phyloP scores from a whole-genome alignment of 2,113 vertebrate genomes.

The Trinectes maculatus region DNA sequence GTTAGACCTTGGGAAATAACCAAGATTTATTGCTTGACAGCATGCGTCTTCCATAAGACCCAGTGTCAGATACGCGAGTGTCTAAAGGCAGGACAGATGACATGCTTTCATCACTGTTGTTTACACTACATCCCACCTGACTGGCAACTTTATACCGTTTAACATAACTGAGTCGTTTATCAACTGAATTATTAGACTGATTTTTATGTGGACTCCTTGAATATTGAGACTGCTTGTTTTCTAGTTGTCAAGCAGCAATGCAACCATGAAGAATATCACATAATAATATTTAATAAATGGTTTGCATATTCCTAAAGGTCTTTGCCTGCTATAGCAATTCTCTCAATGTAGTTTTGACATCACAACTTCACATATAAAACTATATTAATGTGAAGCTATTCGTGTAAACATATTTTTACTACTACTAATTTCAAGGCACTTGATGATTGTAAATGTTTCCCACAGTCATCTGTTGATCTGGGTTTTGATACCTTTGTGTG shows the following conservation, averaged over 20 bases:
- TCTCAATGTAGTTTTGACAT: conserved; percentile 1
- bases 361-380: conserved; percentile 8
- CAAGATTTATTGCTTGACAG: conserved; percentile 68
- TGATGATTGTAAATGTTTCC: too few species aligned
- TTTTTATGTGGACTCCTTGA: conserved; percentile 44
- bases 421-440: too few species aligned
- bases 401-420: neutral
- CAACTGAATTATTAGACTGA: conserved; percentile 62
- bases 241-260: too few species aligned
- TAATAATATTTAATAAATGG: too few species aligned
- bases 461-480: too few species aligned
- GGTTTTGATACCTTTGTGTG: too few species aligned
- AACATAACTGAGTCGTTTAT: conserved; percentile 70
- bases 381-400: neutral
- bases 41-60: conserved; percentile 57
- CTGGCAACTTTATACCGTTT: conserved; percentile 61
- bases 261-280: too few species aligned
- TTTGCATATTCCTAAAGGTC: too few species aligned
- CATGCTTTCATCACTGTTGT: conserved; percentile 70
- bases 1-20: conserved; percentile 54
- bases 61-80: conserved; percentile 60
- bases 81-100: conserved; percentile 68
- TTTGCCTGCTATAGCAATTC: neutral
- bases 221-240: conserved; percentile 10
- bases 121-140: conserved; percentile 59